phyloP scores from a whole-genome alignment of 2,888 invertebrate genomes.

The Eupithecia vulgata region DNA sequence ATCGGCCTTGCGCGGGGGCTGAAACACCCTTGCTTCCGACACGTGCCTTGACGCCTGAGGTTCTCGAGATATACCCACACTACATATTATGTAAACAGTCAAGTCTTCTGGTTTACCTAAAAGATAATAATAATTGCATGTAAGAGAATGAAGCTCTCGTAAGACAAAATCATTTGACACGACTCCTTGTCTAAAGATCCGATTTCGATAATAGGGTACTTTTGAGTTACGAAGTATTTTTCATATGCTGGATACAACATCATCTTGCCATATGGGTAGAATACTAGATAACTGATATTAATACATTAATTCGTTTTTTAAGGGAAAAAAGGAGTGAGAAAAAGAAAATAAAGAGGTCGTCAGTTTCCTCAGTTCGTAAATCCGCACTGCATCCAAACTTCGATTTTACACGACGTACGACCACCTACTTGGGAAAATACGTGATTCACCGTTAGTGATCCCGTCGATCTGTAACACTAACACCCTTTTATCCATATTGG shows the following conservation, averaged over 20 bases:
- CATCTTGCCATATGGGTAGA: background rate
- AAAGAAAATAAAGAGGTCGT: too few relatives aligned
- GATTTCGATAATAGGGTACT: background rate
- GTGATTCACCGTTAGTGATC: slow-evolving; percentile 27
- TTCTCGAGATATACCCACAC: slow-evolving; percentile 21
- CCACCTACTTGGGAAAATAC: slow-evolving; percentile 10
- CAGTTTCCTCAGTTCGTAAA: background rate
- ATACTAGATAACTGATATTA: too few relatives aligned
- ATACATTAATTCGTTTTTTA: too few relatives aligned
- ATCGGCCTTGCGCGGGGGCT: slow-evolving; percentile 31
- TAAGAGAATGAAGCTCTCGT: background rate
- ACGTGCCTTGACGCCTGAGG: slow-evolving; percentile 32
- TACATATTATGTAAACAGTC: slow-evolving; percentile 43
- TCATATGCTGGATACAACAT: background rate
- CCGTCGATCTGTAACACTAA: slow-evolving; percentile 32
- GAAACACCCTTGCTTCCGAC: slow-evolving; percentile 34
- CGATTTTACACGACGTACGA: background rate
- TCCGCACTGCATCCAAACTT: background rate
- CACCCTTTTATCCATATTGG: slow-evolving; percentile 35
- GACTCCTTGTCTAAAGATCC: background rate
- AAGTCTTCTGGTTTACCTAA: background rate
- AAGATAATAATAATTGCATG: background rate
- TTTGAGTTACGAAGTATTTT: too few relatives aligned
- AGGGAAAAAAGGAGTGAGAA: too few relatives aligned
- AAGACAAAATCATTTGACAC: background rate